These are phyloP conservation scores for Epirrhoe alternata DNA, from an alignment of 2,888 invertebrate species.

Conservation along the genomic window DNA sequence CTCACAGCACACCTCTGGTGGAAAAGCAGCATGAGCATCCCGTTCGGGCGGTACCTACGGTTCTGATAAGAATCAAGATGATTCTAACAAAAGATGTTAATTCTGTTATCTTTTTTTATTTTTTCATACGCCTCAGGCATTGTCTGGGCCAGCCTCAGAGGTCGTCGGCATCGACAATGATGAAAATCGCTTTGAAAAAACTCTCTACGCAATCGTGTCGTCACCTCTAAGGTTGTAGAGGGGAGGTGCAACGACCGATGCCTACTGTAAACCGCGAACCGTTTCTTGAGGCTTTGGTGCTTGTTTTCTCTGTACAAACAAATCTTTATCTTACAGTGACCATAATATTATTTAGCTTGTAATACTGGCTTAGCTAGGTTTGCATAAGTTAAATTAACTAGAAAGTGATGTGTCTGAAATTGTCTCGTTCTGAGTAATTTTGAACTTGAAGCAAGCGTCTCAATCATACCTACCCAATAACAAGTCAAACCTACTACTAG, in stretches of 20 bases:
- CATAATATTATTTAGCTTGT: neutral
- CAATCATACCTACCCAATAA: too few relatives aligned
- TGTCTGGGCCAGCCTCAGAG: neutral
- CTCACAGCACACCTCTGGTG: too few relatives aligned
- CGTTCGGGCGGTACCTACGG: too few relatives aligned
- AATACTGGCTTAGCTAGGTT: neutral
- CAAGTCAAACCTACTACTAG: too few relatives aligned
- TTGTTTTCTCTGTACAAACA: conserved; percentile 5
- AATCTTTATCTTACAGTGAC: neutral
- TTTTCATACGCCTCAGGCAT: too few relatives aligned
- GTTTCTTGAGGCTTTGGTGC: conserved; percentile 19
- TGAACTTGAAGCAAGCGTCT: too few relatives aligned
- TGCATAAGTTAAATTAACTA: neutral
- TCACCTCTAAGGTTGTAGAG: conserved; percentile 1
- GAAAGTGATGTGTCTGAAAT: too few relatives aligned
- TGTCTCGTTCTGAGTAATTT: too few relatives aligned
- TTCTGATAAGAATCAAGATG: too few relatives aligned
- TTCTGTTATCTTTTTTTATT: neutral
- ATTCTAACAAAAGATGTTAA: neutral
- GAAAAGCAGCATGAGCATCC: too few relatives aligned
- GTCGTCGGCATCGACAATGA: neutral
- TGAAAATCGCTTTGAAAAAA: neutral
- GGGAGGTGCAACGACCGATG: conserved; percentile 27
- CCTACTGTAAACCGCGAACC: conserved; percentile 24
- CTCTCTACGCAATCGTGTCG: conserved; percentile 17